Evolutionary conservation across 1,140 invertebrate species (phyloP).

Genomic region (Ceratosolen solmsi): DNA sequence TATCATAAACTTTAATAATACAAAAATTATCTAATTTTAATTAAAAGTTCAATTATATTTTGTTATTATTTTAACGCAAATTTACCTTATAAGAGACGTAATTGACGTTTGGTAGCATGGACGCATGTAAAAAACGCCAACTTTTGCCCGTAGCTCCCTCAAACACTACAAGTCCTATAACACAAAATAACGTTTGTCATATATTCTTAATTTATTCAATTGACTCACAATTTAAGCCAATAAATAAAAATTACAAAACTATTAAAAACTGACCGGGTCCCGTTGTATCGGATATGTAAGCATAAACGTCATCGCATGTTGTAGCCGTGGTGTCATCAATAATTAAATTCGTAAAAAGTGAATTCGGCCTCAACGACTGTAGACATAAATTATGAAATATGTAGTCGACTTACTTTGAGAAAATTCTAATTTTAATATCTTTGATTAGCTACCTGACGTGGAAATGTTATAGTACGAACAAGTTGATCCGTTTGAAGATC

Average conservation of each 20-base stretch:
- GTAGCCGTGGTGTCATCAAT: conserved; percentile 80
- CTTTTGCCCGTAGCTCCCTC: conserved; percentile 81
- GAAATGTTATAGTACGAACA: conserved; percentile 75
- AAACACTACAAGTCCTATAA: conserved; percentile 80
- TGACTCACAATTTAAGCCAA: too few species aligned
- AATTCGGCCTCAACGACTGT: conserved; percentile 73
- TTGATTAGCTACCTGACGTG: conserved; percentile 59
- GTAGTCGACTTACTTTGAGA: background rate
- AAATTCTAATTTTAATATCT: background rate
- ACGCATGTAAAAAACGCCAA: conserved; percentile 83
- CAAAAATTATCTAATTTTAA: too few species aligned
- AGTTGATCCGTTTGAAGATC: conserved; percentile 82
- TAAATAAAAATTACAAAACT: background rate
- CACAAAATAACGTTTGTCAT: too few species aligned
- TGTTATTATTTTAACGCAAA: too few species aligned
- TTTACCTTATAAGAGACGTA: conserved; percentile 77
- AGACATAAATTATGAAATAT: background rate
- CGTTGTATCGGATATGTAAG: conserved; percentile 86
- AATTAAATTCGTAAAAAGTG: conserved; percentile 84
- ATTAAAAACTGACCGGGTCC: conserved; percentile 76
- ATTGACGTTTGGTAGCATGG: conserved; percentile 88
- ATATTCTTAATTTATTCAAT: too few species aligned
- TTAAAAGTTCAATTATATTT: too few species aligned
- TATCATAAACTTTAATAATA: too few species aligned
- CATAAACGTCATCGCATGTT: conserved; percentile 83